Evolutionary conservation across 2,888 invertebrate genomes (phyloP).

Genomic region (Dryocosmus kuriphilus): DNA sequence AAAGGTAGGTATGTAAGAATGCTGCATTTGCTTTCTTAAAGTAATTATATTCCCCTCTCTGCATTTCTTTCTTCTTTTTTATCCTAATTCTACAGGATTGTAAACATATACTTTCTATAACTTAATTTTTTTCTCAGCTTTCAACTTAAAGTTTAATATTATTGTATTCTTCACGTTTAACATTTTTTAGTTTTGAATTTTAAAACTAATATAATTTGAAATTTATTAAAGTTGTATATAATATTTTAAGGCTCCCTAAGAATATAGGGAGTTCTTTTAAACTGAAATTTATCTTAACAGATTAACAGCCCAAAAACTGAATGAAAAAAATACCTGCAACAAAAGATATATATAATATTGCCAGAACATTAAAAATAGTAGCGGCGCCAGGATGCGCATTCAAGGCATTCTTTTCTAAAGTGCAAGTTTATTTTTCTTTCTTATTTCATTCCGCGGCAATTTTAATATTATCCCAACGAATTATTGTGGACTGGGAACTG

Average conservation of each 20-base stretch:
- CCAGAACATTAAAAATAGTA: not conserved
- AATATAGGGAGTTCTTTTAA: not conserved
- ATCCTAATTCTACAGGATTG: not conserved
- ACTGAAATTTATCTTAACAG: not conserved
- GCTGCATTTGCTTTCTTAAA: not conserved
- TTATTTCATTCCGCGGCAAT: conserved; percentile 73
- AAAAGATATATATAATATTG: not conserved
- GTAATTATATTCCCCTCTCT: not conserved
- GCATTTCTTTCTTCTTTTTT: not conserved
- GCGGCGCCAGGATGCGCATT: conserved; percentile 48
- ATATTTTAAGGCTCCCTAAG: too few relatives aligned
- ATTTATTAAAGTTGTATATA: too few relatives aligned
- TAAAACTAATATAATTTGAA: too few relatives aligned
- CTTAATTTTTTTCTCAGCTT: too few relatives aligned
- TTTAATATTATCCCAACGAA: conserved; percentile 73
- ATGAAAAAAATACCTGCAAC: not conserved
- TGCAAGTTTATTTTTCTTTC: conserved; percentile 56
- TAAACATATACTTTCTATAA: not conserved
- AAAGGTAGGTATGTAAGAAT: conserved; percentile 20
- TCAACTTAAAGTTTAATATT: too few relatives aligned
- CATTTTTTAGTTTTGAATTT: too few relatives aligned
- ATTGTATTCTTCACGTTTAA: too few relatives aligned
- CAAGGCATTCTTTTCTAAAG: conserved; percentile 47
- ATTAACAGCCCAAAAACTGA: not conserved
- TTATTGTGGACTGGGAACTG: conserved; percentile 57